A percentile compares a stretch with the other conserved stretches of the same genome.
These are phyloP conservation scores for Monarcha castaneiventris DNA, from an alignment of 2,113 vertebrate genomes.

Conservation along the genomic window DNA sequence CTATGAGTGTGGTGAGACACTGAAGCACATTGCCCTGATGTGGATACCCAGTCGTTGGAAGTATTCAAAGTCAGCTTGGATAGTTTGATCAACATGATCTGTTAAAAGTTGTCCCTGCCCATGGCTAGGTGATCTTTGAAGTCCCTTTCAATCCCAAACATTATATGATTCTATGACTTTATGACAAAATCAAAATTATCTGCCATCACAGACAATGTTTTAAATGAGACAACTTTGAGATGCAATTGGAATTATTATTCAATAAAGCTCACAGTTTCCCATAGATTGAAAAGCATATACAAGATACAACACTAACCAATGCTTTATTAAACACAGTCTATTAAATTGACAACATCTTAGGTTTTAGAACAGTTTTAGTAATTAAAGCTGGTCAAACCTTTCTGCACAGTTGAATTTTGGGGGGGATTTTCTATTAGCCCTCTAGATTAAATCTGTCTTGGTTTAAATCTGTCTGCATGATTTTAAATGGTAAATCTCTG, in stretches of 20 bases:
- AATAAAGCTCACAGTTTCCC: not conserved
- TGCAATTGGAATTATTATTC: not conserved
- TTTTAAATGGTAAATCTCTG: not conserved
- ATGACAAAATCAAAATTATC: not conserved
- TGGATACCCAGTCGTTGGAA: accelerated
- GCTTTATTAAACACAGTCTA: not conserved
- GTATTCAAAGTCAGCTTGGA: not conserved
- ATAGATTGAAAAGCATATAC: not conserved
- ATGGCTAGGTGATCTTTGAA: not conserved
- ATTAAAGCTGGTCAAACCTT: not conserved
- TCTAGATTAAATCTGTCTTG: not conserved
- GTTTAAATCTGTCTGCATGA: not conserved
- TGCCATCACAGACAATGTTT: not conserved
- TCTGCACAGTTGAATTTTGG: not conserved
- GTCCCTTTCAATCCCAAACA: not conserved
- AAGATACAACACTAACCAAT: not conserved
- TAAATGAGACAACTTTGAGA: not conserved
- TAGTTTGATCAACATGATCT: not conserved
- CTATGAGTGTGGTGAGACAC: not conserved
- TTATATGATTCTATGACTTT: not conserved
- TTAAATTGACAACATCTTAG: constrained; percentile 15
- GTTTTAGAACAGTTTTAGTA: not conserved
- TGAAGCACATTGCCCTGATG: not conserved
- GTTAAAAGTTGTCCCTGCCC: not conserved
- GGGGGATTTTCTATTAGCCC: not conserved